Base-by-base conservation (phyloP, 2,888 invertebrate species). In the Torymus aiolomorphi region DNA sequence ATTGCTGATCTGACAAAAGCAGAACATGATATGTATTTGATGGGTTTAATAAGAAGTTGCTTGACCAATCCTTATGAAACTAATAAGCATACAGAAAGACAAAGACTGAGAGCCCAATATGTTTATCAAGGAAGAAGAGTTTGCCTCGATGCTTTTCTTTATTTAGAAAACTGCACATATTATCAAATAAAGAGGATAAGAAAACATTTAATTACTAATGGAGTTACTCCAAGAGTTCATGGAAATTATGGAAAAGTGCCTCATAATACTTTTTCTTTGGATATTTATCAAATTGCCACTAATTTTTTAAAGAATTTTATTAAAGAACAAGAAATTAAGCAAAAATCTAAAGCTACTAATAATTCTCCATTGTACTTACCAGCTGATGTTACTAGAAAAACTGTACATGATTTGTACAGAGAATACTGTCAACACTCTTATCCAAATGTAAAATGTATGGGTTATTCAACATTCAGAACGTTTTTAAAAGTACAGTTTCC, bases 31-130 rank as follows among this genome's bases (percentile, higher is more conserved):
- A 95, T 96, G 95, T 96, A 96, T 88, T 91, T 95, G 85, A 95
- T 95, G 95, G 95, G 95, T n/a, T 94, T 96, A 51, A 95, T 95
- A 2, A 95, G 95, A 95, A 95, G 95, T 0, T 95, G 95, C 85
- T 91, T 95, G 83, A 94, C 95, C 0, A 95, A 95, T 89, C 91
- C 91, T 1, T 94, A 94, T 18, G 94, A 94, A 76, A 94, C 94
- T 80, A 94, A 94, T 0, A 91, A 95, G 24, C 94, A 95, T 84
- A 95, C 95, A 87, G 95, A 95, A 83, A 91, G 95, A 66, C 92
- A 94, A 90, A 92, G 95, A 88, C 91, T 95, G 74, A 91, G 95
- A 74, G 94, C 95, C 0, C 95, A 95, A 83, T 95, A 95, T 86
- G 95, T 95, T 3, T 95, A 95, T 87, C 95, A 95, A 89, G 95